Base-by-base conservation (phyloP, 2,888 invertebrate species). In the Anticlea derivata region DNA sequence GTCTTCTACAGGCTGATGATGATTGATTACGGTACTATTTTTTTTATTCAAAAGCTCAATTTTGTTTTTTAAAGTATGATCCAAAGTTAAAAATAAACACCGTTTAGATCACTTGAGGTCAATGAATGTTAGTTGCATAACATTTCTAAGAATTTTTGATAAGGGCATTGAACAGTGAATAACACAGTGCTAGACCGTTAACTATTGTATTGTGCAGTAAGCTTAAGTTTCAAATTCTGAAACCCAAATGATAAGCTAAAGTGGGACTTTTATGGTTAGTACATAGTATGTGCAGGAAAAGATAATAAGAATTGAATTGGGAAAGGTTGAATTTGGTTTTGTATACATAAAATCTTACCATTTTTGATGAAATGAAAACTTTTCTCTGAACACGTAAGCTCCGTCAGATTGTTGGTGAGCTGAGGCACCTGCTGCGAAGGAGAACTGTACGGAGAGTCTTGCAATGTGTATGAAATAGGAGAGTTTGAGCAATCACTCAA, bases 381-480 rank as follows among this genome's bases (percentile, higher is more conserved):
- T 12, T 51, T 54, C n/a, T 83, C 85, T 0, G 61, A 55, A 58
- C 83, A 86, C 7, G 73, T 66, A 1, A 86, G 65, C 11, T 73
- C 83, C 1, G 75, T 80, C 49, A 86, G 65, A n/a, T 70, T 73
- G 24, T 65, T 74, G 0, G 80, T 73, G 1, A 86, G 63, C 20
- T 86, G 80, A 7, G 86, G 85, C 17, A 86, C 85, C 61, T 83
- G 81, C 51, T 86, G 88, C 2, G 80, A 78, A 0, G 88, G 87
- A 0, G 88, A 88, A 55, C 79, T 80, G 26, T 75, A 71, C 0
- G 86, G 83, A 24, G 83, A 80, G 7, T 78, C 79, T 57, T 57
- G 57, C 29, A 31, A 57, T 34, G 61, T 59, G 41, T 71, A 75
- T 0, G 80, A 76, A 38, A 66, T 61, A 1, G 85, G 84, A 23